Percentiles rank a stretch among this genome's conserved stretches.
Conservation (phyloP, 2,113 vertebrate genomes). For the Thymallus thymallus region DNA sequence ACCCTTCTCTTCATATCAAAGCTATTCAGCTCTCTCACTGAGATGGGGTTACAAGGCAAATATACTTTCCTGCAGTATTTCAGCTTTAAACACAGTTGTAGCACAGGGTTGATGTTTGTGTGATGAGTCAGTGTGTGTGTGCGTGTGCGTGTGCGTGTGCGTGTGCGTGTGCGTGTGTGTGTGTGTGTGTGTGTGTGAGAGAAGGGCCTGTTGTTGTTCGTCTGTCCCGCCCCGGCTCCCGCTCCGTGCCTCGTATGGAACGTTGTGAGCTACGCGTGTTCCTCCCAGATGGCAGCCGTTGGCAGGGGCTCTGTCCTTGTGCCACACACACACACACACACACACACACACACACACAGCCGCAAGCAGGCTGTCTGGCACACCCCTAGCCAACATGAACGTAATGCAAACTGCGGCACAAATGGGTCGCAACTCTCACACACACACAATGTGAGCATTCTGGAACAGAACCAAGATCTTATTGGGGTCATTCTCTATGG, state of each 20-base stretch:
- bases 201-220: slow-evolving; percentile 47
- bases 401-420: neutral
- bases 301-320: slow-evolving; percentile 5
- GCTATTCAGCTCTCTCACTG: neutral
- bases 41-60: neutral
- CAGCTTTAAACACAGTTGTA: neutral
- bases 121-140: neutral
- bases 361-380: slow-evolving; percentile 34
- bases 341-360: slow-evolving; percentile 2
- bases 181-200: slow-evolving; percentile 28
- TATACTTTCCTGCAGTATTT: no score
- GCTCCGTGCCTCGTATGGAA: slow-evolving; percentile 37
- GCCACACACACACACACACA: no score
- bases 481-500: neutral
- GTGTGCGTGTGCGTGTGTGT: no score
- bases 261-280: slow-evolving; percentile 18
- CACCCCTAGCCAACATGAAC: slow-evolving; percentile 29
- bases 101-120: neutral
- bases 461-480: neutral
- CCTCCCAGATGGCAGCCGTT: slow-evolving; percentile 52
- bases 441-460: neutral
- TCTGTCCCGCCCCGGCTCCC: slow-evolving; percentile 35
- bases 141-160: no score
- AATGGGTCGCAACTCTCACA: neutral
- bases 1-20: neutral